phyloP scores from a whole-genome alignment of 92 coral and sea anemone genomes.

The Epizoanthus fatuus region DNA sequence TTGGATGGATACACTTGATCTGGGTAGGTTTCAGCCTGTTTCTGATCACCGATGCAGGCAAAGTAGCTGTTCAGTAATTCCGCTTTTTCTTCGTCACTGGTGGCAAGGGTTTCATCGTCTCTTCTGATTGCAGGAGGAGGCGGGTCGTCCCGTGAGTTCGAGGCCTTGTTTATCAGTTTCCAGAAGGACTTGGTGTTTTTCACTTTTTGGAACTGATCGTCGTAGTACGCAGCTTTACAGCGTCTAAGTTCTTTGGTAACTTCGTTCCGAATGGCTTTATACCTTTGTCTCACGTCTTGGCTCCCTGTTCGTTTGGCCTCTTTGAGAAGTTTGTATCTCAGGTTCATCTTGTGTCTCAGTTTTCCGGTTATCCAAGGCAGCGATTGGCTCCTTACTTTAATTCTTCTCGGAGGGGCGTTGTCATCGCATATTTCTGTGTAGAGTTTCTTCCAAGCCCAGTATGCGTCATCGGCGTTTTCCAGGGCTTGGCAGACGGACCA shows the following conservation, averaged over 20 bases:
- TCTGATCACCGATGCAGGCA: constrained; percentile 52
- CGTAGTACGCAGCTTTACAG: constrained; percentile 53
- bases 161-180: constrained; percentile 55
- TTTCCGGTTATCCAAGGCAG: constrained; percentile 70
- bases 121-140: constrained; percentile 42
- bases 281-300: constrained; percentile 30
- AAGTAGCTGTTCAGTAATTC: constrained; percentile 52
- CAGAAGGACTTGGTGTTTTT: constrained; percentile 56
- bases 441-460: constrained; percentile 67
- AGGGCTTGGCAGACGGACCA: constrained; percentile 60
- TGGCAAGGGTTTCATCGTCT: constrained; percentile 59
- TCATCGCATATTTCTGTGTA: constrained; percentile 54
- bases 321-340: constrained; percentile 53
- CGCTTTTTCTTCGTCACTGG: constrained; percentile 44
- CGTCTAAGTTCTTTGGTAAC: constrained; percentile 59
- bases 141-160: constrained; percentile 21
- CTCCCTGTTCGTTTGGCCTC: constrained; percentile 40
- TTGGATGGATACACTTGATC: constrained; percentile 2
- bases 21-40: constrained; percentile 18
- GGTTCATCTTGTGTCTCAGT: constrained; percentile 69
- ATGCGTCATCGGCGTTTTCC: constrained; percentile 53
- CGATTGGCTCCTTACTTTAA: constrained; percentile 68
- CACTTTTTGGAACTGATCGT: constrained; percentile 37
- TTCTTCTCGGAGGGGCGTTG: constrained; percentile 51
- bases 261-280: constrained; percentile 57